phyloP scores from a whole-genome alignment of 2,113 vertebrate species.

The Oncorhynchus masou region DNA sequence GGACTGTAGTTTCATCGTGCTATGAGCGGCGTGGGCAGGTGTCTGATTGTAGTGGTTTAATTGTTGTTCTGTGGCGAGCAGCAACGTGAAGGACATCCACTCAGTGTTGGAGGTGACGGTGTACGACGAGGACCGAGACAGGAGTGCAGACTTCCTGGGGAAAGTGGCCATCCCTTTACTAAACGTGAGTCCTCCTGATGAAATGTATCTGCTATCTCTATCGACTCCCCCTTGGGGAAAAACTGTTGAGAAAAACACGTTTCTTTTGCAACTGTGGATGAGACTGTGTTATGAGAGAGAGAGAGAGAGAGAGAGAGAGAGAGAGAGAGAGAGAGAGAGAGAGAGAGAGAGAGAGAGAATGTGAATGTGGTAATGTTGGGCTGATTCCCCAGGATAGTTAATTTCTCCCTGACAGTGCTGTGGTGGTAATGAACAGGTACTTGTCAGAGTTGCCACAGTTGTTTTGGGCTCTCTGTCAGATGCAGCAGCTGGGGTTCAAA shows the following conservation, averaged over 20 bases:
- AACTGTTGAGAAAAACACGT: constrained; percentile 42
- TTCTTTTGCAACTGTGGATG: constrained; percentile 62
- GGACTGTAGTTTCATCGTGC: background rate
- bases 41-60: background rate
- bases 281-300: constrained; percentile 48
- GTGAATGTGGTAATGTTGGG: constrained; percentile 68
- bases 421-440: constrained; percentile 99
- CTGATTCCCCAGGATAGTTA: constrained; percentile 99
- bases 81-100: constrained; percentile 98
- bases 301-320: constrained; percentile 49
- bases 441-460: constrained; percentile 99
- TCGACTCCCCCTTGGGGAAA: constrained; percentile 57
- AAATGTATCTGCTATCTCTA: constrained; percentile 58
- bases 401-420: constrained; percentile 97
- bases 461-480: constrained; percentile 99
- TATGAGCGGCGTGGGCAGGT: background rate
- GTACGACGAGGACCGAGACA: constrained; percentile 95
- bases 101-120: constrained; percentile 96
- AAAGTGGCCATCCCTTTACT: constrained; percentile 96
- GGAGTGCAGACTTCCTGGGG: constrained; percentile 96
- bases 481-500: constrained; percentile 98
- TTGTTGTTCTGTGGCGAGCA: constrained; percentile 59
- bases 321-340: constrained; percentile 40
- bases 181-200: constrained; percentile 83
- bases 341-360: constrained; percentile 27